phyloP scores from a whole-genome alignment of 2,888 invertebrate genomes.

The Monochamus alternatus region DNA sequence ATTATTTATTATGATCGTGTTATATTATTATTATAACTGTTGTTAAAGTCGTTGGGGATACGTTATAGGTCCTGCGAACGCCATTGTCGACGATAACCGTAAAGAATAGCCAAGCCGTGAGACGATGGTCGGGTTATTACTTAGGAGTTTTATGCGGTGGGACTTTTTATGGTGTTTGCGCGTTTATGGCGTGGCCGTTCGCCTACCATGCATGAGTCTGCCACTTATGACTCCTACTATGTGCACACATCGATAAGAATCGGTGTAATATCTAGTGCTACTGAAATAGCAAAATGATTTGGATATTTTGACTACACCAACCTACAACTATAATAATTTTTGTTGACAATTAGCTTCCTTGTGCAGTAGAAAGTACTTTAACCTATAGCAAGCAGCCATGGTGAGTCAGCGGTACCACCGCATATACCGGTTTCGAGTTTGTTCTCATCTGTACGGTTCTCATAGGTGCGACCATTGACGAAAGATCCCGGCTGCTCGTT shows the following conservation, averaged over 20 bases:
- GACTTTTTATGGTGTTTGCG: neutral
- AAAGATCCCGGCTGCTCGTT: too few relatives aligned
- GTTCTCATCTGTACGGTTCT: too few relatives aligned
- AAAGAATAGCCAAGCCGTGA: constrained; percentile 39
- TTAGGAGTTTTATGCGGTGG: neutral
- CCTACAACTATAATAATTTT: too few relatives aligned
- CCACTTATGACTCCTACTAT: too few relatives aligned
- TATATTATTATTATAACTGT: constrained; percentile 43
- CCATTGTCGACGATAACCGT: constrained; percentile 47
- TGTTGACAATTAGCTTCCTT: too few relatives aligned
- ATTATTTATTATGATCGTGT: constrained; percentile 45
- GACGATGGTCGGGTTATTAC: constrained; percentile 33
- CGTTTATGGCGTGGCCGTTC: neutral
- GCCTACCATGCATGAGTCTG: neutral
- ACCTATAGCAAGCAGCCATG: too few relatives aligned
- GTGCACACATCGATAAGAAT: neutral
- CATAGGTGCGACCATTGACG: too few relatives aligned
- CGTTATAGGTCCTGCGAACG: constrained; percentile 39
- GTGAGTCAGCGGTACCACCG: too few relatives aligned
- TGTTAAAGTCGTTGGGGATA: constrained; percentile 44
- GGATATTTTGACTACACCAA: too few relatives aligned
- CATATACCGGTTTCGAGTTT: too few relatives aligned
- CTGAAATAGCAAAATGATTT: too few relatives aligned
- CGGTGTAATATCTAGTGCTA: neutral
- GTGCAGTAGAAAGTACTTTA: too few relatives aligned